Percentiles rank a stretch among this genome's conserved stretches.
These are phyloP conservation scores for Euwallacea fornicatus DNA, from an alignment of 1,140 invertebrate species.

Conservation along the genomic window DNA sequence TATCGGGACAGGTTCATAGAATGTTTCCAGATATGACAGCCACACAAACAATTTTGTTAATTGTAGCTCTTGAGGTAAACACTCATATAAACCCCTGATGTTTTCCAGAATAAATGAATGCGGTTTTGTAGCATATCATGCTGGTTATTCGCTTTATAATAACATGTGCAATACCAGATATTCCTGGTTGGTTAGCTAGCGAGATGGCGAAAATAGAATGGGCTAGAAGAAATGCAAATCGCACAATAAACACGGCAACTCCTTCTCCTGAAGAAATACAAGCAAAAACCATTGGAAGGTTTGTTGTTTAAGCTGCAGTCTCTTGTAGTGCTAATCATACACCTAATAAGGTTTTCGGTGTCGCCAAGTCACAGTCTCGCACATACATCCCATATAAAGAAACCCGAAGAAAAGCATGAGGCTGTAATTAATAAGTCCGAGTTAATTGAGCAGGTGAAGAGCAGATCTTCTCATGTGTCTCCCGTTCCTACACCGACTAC, in stretches of 20 bases:
- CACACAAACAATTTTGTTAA: slow-evolving; percentile 82
- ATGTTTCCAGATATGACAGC: slow-evolving; percentile 85
- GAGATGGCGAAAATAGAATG: slow-evolving; percentile 87
- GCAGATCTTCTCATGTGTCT: slow-evolving; percentile 36
- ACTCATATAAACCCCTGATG: slow-evolving; percentile 19
- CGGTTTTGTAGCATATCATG: slow-evolving; percentile 77
- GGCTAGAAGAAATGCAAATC: slow-evolving; percentile 66
- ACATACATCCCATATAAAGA: slow-evolving; percentile 28
- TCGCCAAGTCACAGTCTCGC: slow-evolving; percentile 51
- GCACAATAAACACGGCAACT: slow-evolving; percentile 46
- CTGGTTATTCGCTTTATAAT: slow-evolving; percentile 78
- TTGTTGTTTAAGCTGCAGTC: background rate
- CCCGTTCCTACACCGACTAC: slow-evolving; percentile 44
- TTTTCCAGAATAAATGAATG: background rate
- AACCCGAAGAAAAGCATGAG: slow-evolving; percentile 42
- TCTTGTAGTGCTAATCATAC: background rate
- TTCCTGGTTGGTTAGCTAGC: slow-evolving; percentile 87
- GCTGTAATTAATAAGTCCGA: slow-evolving; percentile 23
- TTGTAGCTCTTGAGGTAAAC: slow-evolving; percentile 78
- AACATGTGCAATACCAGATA: slow-evolving; percentile 85
- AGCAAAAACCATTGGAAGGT: slow-evolving; percentile 51
- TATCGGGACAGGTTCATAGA: slow-evolving; percentile 86
- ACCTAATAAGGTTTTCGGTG: slow-evolving; percentile 48
- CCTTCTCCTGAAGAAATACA: slow-evolving; percentile 47
- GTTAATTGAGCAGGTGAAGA: slow-evolving; percentile 32